Percentiles rank a stretch among this genome's conserved stretches.
phyloP scores from a whole-genome alignment of 2,113 vertebrate species.

The Hypanus sabinus region DNA sequence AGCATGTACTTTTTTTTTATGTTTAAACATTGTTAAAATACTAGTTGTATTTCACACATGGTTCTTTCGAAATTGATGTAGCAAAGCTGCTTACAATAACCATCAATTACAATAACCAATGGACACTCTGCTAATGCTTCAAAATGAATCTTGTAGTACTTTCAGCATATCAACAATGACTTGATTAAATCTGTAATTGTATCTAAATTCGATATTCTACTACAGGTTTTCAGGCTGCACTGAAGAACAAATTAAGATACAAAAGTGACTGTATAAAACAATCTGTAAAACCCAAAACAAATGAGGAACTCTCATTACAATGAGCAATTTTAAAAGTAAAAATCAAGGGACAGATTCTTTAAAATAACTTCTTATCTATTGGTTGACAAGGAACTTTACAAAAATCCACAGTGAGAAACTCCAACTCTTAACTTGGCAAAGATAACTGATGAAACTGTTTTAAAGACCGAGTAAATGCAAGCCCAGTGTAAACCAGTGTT shows the following conservation, averaged over 20 bases:
- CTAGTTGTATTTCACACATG: background rate
- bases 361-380: background rate
- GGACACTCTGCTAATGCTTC: background rate
- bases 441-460: background rate
- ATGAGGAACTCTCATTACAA: background rate
- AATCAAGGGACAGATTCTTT: background rate
- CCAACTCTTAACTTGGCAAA: background rate
- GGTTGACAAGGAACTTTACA: background rate
- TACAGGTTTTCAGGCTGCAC: background rate
- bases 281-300: background rate
- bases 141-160: background rate
- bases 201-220: slow-evolving; percentile 10
- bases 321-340: background rate
- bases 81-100: background rate
- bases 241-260: background rate
- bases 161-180: background rate
- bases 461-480: background rate
- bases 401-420: background rate
- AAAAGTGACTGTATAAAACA: background rate
- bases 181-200: slow-evolving; percentile 28
- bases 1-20: too few relatives aligned
- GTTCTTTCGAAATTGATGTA: background rate
- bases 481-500: background rate
- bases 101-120: background rate
- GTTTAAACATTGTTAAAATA: background rate